A percentile compares a stretch with the other conserved stretches of the same genome.
Conservation (phyloP, 2,797 vertebrate genomes). For the Typhlichthys eigenmanni region DNA sequence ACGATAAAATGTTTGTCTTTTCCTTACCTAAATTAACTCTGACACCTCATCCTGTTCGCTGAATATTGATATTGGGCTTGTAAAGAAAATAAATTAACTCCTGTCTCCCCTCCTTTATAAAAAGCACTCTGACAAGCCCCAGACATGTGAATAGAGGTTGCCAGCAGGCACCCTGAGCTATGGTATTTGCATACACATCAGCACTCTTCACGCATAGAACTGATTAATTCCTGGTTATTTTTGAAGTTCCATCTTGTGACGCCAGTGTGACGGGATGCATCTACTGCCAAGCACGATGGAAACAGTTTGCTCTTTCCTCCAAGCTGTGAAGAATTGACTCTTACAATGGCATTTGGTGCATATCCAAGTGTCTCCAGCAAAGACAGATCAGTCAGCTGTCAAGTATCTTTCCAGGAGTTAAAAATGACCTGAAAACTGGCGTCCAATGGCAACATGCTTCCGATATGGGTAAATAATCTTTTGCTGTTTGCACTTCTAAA, state of each 20-base stretch:
- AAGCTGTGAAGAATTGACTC: slow-evolving; percentile 51
- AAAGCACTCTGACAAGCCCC: slow-evolving; percentile 51
- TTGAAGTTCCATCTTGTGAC: slow-evolving; percentile 59
- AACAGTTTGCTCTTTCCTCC: slow-evolving; percentile 63
- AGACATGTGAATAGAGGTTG: slow-evolving; percentile 58
- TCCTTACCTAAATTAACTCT: slow-evolving; percentile 42
- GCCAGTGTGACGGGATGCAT: slow-evolving; percentile 45
- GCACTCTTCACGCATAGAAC: slow-evolving; percentile 44
- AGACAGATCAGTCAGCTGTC: slow-evolving; percentile 75
- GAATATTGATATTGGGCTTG: slow-evolving; percentile 50
- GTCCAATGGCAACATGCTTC: slow-evolving; percentile 63
- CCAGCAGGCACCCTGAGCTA: slow-evolving; percentile 41
- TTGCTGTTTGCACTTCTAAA: slow-evolving; percentile 48
- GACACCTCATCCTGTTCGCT: slow-evolving; percentile 55
- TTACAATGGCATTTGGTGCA: slow-evolving; percentile 63
- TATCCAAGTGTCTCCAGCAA: slow-evolving; percentile 42
- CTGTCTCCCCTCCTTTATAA: slow-evolving; percentile 58
- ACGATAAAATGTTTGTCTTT: slow-evolving; percentile 36
- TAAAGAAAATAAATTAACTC: slow-evolving; percentile 59
- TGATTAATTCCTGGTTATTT: slow-evolving; percentile 73
- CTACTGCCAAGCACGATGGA: slow-evolving; percentile 45
- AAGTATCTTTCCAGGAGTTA: slow-evolving; percentile 66
- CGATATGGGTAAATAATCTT: slow-evolving; percentile 58
- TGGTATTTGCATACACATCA: slow-evolving; percentile 62
- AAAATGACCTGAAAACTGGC: slow-evolving; percentile 70